Evolutionary conservation across 2,113 vertebrate genomes (phyloP).

Genomic region (Mobula birostris): DNA sequence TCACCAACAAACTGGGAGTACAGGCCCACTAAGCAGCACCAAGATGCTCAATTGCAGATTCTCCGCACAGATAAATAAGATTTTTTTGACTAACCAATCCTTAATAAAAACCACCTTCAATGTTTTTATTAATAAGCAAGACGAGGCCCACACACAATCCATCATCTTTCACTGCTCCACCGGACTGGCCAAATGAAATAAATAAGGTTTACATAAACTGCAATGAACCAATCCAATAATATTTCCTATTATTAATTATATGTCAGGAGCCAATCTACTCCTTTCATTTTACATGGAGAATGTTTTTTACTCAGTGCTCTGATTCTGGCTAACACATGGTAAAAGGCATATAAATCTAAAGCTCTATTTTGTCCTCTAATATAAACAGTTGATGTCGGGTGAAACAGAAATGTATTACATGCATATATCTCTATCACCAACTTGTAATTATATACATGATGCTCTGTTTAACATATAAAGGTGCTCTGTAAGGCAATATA

Average conservation of each 20-base stretch:
- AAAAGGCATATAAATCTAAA: not conserved
- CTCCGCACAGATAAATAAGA: not conserved
- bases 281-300: not conserved
- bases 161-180: not conserved
- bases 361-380: not conserved
- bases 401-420: not conserved
- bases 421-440: not conserved
- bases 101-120: not conserved
- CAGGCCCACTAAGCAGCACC: too few species aligned
- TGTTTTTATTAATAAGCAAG: slow-evolving; percentile 11
- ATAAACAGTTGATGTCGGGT: not conserved
- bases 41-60: not conserved
- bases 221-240: not conserved
- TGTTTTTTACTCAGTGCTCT: not conserved
- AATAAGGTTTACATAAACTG: not conserved
- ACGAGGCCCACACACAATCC: not conserved
- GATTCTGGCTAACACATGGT: not conserved
- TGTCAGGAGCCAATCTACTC: not conserved
- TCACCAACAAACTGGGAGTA: too few species aligned
- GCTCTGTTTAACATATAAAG: too few species aligned
- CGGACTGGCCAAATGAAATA: not conserved
- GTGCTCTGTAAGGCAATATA: too few species aligned
- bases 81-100: not conserved
- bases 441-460: not conserved
- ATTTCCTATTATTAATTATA: not conserved